phyloP scores from a whole-genome alignment of 2,113 vertebrate genomes.

The Menidia beryllina region DNA sequence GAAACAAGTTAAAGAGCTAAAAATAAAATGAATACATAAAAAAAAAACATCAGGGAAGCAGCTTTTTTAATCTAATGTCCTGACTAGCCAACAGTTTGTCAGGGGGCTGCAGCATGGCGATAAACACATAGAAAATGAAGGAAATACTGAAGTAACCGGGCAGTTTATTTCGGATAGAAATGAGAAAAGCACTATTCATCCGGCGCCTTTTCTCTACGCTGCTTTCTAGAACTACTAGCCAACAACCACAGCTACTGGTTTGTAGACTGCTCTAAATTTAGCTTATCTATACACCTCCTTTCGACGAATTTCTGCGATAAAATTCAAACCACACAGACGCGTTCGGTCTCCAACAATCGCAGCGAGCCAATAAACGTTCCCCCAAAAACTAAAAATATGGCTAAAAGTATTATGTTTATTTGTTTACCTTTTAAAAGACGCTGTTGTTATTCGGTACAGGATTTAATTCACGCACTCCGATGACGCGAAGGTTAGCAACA shows the following conservation, averaged over 20 bases:
- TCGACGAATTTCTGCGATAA: background rate
- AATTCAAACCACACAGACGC: background rate
- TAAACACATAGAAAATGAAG: constrained; percentile 1
- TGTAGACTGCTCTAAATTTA: constrained; percentile 5
- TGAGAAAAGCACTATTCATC: background rate
- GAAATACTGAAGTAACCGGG: background rate
- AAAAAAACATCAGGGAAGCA: background rate
- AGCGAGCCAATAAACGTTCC: background rate
- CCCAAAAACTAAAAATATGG: background rate
- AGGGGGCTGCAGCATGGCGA: background rate
- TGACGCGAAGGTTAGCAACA: constrained; percentile 62
- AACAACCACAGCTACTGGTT: background rate
- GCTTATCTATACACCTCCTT: background rate
- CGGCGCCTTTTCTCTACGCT: background rate
- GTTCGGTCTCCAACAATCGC: background rate
- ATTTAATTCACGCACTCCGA: constrained; percentile 45
- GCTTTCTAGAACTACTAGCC: background rate
- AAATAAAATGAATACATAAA: too few species aligned
- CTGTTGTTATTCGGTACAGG: constrained; percentile 38
- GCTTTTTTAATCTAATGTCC: background rate
- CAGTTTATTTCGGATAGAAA: background rate
- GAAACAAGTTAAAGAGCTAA: too few species aligned
- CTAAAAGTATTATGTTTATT: background rate
- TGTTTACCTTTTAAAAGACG: constrained; percentile 30
- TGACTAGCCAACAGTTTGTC: background rate